These are phyloP conservation scores for Gasterosteus aculeatus DNA, from an alignment of 2,113 vertebrate species.

Conservation along the genomic window DNA sequence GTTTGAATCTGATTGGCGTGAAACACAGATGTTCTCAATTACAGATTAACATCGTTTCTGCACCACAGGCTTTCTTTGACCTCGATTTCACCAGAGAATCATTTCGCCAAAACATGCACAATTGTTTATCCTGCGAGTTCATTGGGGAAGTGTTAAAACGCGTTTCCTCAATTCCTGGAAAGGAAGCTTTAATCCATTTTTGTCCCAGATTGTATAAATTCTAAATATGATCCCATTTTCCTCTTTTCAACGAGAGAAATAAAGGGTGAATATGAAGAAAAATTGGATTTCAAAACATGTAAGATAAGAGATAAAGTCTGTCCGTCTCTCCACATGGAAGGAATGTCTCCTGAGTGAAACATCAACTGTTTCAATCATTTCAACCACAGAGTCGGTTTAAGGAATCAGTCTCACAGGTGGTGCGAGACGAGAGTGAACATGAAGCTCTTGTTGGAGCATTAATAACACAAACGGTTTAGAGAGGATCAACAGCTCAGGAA, in stretches of 20 bases:
- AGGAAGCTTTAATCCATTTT: background rate
- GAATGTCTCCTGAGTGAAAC: background rate
- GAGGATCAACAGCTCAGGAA: slow-evolving; percentile 33
- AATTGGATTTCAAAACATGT: slow-evolving; percentile 28
- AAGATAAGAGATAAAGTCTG: slow-evolving; percentile 8
- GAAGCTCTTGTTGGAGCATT: slow-evolving; percentile 22
- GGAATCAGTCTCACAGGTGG: slow-evolving; percentile 4
- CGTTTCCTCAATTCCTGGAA: background rate
- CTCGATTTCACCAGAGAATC: slow-evolving; percentile 35
- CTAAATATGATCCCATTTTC: background rate
- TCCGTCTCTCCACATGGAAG: background rate
- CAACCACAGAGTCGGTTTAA: background rate
- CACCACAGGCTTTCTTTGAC: slow-evolving; percentile 33
- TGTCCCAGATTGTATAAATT: background rate
- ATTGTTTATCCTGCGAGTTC: background rate
- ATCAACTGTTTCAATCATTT: background rate
- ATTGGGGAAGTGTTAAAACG: background rate
- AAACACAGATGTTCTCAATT: slow-evolving; percentile 50
- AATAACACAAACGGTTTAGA: slow-evolving; percentile 32
- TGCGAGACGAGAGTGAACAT: background rate
- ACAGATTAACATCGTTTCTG: slow-evolving; percentile 61
- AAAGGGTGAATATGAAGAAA: background rate
- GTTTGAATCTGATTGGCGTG: slow-evolving; percentile 40
- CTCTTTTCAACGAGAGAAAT: background rate
- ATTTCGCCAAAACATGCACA: slow-evolving; percentile 12